Percentiles rank a stretch among this genome's conserved stretches.
Evolutionary conservation across 2,797 vertebrate genomes (phyloP).

Genomic region (Aratinga solstitialis): DNA sequence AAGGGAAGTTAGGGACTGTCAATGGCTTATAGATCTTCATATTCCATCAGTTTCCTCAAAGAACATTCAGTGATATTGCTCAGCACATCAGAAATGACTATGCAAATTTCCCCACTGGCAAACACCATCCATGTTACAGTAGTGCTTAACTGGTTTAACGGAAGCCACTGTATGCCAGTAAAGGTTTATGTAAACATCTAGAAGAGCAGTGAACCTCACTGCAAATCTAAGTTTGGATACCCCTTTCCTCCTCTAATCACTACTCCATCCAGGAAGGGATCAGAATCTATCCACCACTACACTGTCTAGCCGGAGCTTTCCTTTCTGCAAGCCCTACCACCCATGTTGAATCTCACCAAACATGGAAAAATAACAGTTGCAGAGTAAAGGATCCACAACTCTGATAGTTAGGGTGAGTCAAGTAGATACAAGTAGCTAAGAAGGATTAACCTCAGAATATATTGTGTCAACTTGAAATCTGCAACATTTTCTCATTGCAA

Average conservation of each 20-base stretch:
- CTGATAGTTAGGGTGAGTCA: rapidly evolving
- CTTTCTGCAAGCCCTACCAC: not conserved
- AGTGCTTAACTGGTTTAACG: not conserved
- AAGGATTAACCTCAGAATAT: not conserved
- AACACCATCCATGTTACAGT: not conserved
- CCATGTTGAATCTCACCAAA: not conserved
- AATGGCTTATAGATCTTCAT: not conserved
- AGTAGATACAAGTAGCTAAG: not conserved
- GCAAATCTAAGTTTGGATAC: not conserved
- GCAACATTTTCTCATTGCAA: not conserved
- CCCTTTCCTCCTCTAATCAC: not conserved
- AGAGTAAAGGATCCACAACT: not conserved
- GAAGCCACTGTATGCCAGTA: not conserved
- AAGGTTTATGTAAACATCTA: not conserved
- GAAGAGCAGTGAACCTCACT: not conserved
- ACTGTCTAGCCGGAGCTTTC: not conserved
- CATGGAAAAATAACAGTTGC: not conserved
- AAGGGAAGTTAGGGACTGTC: not conserved
- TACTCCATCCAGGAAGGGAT: not conserved
- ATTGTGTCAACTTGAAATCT: not conserved
- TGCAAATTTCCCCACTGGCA: not conserved
- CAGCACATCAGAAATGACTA: not conserved
- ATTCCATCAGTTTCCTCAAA: not conserved
- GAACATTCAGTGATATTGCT: not conserved
- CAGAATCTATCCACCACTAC: not conserved